Evolutionary conservation across 2,888 invertebrate species (phyloP).

Genomic region (Dasypogon diadema): DNA sequence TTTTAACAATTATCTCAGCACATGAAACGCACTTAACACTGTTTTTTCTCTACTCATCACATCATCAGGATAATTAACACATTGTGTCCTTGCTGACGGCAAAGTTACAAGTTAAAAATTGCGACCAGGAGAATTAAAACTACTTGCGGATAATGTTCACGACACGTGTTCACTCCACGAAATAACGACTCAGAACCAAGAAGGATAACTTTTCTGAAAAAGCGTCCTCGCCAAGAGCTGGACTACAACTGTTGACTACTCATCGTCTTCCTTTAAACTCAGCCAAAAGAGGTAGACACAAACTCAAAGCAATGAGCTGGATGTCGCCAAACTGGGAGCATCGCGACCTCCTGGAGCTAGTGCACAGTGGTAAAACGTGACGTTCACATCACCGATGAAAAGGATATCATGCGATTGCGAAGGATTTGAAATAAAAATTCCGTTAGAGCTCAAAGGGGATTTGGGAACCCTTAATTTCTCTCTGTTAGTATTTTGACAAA

Average conservation of each 20-base stretch:
- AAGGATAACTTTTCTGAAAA: background rate
- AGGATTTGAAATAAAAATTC: too few species aligned
- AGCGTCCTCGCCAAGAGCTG: background rate
- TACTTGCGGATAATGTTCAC: background rate
- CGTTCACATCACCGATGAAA: background rate
- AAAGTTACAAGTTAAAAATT: background rate
- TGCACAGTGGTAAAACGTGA: background rate
- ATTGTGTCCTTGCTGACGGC: slow-evolving; percentile 38
- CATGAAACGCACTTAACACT: slow-evolving; percentile 18
- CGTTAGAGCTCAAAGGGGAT: too few species aligned
- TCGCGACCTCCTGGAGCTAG: background rate
- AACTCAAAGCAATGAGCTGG: slow-evolving; percentile 5
- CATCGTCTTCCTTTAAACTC: background rate
- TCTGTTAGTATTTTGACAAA: too few species aligned
- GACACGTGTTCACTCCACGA: slow-evolving; percentile 13
- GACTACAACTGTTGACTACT: slow-evolving; percentile 16
- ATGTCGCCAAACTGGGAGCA: background rate
- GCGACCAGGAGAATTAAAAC: background rate
- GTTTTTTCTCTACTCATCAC: too few species aligned
- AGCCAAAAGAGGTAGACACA: background rate
- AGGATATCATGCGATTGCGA: background rate
- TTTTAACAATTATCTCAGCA: background rate
- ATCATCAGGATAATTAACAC: slow-evolving; percentile 11
- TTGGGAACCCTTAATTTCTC: too few species aligned
- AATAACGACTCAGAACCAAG: background rate